These are phyloP conservation scores for Corythaixoides concolor DNA, from an alignment of 2,113 vertebrate genomes.

Conservation along the genomic window DNA sequence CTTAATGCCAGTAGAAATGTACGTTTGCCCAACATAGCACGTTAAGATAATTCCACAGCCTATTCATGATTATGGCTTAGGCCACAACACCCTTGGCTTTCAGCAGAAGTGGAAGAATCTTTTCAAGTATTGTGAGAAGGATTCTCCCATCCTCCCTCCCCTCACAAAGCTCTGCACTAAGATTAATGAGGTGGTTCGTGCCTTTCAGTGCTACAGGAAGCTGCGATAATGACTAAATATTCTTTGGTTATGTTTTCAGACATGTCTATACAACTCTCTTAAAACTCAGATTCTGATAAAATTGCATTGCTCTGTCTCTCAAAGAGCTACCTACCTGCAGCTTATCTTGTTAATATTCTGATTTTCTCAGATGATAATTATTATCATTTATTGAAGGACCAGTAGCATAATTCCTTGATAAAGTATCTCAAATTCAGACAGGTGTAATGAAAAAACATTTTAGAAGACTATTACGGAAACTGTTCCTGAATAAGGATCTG, in stretches of 20 bases:
- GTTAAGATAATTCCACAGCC: neutral
- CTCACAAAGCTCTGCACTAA: neutral
- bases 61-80: neutral
- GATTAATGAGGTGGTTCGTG: neutral
- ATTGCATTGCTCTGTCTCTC: neutral
- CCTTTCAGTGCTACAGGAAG: neutral
- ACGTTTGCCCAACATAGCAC: neutral
- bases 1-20: neutral
- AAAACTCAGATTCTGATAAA: neutral
- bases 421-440: neutral
- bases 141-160: neutral
- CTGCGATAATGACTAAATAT: neutral
- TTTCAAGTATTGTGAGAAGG: neutral
- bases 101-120: neutral
- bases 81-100: neutral
- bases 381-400: neutral
- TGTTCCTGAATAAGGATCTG: neutral
- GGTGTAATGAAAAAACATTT: neutral
- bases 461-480: neutral
- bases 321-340: neutral
- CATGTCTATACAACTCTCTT: neutral
- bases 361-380: neutral
- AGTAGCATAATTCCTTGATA: neutral
- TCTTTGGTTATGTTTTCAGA: neutral
- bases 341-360: neutral